Percentiles rank a stretch among this genome's conserved stretches.
Evolutionary conservation across 2,113 vertebrate species (phyloP).

Genomic region (Prionailurus bengalensis): DNA sequence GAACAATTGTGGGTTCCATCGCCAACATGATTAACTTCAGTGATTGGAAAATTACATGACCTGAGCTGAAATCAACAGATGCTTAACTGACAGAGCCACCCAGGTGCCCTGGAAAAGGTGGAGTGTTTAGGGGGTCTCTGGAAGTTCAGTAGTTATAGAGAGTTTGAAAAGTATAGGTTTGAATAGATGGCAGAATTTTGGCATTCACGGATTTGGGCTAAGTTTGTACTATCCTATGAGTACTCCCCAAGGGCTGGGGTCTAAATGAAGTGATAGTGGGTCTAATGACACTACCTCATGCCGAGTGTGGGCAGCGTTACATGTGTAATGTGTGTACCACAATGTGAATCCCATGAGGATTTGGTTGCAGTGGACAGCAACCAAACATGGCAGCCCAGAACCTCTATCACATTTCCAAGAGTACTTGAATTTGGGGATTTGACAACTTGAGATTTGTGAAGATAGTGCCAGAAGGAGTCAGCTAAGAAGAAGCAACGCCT

Average conservation of each 20-base stretch:
- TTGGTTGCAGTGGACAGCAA: not conserved
- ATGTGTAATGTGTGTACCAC: fast-evolving
- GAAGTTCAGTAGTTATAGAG: not conserved
- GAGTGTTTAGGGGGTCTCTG: not conserved
- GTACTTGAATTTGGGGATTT: not conserved
- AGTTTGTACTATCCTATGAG: not conserved
- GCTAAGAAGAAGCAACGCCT: not conserved
- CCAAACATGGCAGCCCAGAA: not conserved
- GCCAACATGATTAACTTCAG: not conserved
- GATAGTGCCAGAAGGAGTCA: not conserved
- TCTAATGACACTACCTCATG: fast-evolving
- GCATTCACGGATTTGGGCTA: not conserved
- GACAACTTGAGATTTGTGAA: not conserved
- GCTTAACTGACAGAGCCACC: too few relatives aligned
- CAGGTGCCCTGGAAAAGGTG: not conserved
- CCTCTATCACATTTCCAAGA: not conserved
- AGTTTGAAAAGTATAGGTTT: not conserved
- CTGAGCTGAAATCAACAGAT: too few relatives aligned
- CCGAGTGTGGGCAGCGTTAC: not conserved
- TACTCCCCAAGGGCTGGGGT: not conserved
- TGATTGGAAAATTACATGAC: not conserved
- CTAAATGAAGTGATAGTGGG: not conserved
- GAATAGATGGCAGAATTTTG: not conserved
- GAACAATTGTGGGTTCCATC: not conserved
- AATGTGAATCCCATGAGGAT: fast-evolving